Percentiles rank a stretch among this genome's conserved stretches.
These are phyloP conservation scores for Pardalotus punctatus DNA, from an alignment of 2,113 vertebrate species.

Conservation along the genomic window DNA sequence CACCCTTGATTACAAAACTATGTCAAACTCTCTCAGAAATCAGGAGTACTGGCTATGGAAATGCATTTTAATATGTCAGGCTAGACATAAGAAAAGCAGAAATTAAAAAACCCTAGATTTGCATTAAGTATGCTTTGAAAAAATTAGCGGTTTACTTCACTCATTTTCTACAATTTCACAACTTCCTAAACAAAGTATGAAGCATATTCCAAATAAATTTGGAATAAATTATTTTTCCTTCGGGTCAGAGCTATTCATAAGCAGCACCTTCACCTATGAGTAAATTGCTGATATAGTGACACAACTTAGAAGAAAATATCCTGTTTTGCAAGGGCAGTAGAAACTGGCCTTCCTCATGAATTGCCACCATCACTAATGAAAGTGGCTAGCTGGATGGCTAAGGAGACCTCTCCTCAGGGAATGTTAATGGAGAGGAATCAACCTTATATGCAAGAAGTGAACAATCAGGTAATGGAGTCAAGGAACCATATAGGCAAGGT, in stretches of 20 bases:
- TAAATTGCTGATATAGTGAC: not conserved
- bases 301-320: not conserved
- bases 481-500: slow-evolving; percentile 66
- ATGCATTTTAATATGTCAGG: not conserved
- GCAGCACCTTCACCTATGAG: not conserved
- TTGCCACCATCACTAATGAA: slow-evolving; percentile 48
- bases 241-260: not conserved
- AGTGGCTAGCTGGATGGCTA: slow-evolving; percentile 55
- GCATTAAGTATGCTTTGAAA: not conserved
- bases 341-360: not conserved
- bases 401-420: slow-evolving; percentile 44
- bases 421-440: slow-evolving; percentile 64
- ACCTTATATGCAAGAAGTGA: slow-evolving; percentile 39
- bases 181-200: not conserved
- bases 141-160: not conserved
- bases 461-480: slow-evolving; percentile 66
- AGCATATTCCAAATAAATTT: not conserved
- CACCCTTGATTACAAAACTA: not conserved
- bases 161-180: not conserved
- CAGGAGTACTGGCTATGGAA: not conserved
- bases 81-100: not conserved
- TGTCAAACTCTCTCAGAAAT: not conserved
- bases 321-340: not conserved
- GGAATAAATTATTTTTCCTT: not conserved
- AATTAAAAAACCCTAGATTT: not conserved